Evolutionary conservation across 1,140 invertebrate genomes (phyloP).

Genomic region (Drosophila baimaii): DNA sequence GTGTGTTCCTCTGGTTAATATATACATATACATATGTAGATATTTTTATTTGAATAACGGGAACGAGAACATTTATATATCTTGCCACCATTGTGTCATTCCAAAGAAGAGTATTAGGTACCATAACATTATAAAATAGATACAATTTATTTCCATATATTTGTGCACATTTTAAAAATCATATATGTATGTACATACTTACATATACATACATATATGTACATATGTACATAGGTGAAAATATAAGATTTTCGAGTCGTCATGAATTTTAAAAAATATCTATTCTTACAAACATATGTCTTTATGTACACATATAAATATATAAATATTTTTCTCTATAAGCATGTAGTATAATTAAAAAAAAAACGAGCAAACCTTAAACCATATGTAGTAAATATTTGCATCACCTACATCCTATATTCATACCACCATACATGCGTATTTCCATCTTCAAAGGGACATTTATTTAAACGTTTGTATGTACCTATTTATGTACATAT

Average conservation of each 20-base stretch:
- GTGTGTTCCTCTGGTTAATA: constrained; percentile 31
- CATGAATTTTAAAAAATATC: constrained; percentile 23
- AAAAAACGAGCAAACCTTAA: background rate
- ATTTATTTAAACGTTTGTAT: background rate
- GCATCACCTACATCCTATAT: background rate
- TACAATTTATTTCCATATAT: constrained; percentile 7
- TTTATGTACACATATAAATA: constrained; percentile 11
- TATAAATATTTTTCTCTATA: background rate
- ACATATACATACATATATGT: constrained; percentile 6
- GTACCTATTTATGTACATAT: background rate
- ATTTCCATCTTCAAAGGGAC: background rate
- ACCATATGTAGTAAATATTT: background rate
- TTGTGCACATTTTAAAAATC: background rate
- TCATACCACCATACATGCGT: background rate
- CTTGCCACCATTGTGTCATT: constrained; percentile 25
- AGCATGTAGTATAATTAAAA: too few relatives aligned
- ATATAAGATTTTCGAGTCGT: constrained; percentile 21
- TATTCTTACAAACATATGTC: constrained; percentile 2
- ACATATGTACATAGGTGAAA: constrained; percentile 5
- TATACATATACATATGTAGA: constrained; percentile 35
- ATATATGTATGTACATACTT: background rate
- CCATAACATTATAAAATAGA: background rate
- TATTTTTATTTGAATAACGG: constrained; percentile 36
- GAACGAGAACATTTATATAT: constrained; percentile 14
- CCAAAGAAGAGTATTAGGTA: constrained; percentile 12